These are phyloP conservation scores for Trinorchestia longiramus DNA, from an alignment of 1,140 invertebrate species.

Conservation along the genomic window DNA sequence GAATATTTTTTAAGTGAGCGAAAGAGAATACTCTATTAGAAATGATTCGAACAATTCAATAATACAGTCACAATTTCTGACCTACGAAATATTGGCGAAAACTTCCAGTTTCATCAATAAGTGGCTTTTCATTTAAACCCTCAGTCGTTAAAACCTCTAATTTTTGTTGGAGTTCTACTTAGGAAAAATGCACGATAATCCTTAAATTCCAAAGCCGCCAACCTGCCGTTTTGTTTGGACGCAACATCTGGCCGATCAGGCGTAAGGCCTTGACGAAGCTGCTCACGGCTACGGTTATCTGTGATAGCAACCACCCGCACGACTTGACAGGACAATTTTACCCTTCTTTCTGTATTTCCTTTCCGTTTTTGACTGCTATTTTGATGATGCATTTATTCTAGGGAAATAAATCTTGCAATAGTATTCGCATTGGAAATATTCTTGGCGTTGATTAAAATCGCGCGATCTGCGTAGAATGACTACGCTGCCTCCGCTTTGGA, in stretches of 20 bases:
- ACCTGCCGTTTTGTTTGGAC: neutral
- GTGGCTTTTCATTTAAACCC: too few relatives aligned
- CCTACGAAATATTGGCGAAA: neutral
- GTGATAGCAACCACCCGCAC: neutral
- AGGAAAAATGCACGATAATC: neutral
- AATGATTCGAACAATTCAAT: neutral
- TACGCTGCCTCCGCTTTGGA: neutral
- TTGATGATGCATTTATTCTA: neutral
- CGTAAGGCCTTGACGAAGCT: neutral
- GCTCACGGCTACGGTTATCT: neutral
- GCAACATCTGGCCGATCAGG: neutral
- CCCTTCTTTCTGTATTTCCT: too few relatives aligned
- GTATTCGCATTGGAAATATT: neutral
- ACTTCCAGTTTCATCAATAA: too few relatives aligned
- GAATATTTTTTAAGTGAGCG: neutral
- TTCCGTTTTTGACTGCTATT: neutral
- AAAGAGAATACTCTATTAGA: neutral
- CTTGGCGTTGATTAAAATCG: too few relatives aligned
- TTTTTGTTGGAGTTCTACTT: neutral
- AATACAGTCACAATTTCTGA: neutral
- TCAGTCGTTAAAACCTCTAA: neutral
- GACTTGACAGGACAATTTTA: neutral
- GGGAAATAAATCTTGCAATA: neutral
- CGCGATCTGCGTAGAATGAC: neutral
- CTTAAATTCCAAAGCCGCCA: neutral